Evolutionary conservation across 2,797 vertebrate genomes (phyloP), one percentile per base, ranked within the genome.

Genomic region (Tarsius wallacei): DNA sequence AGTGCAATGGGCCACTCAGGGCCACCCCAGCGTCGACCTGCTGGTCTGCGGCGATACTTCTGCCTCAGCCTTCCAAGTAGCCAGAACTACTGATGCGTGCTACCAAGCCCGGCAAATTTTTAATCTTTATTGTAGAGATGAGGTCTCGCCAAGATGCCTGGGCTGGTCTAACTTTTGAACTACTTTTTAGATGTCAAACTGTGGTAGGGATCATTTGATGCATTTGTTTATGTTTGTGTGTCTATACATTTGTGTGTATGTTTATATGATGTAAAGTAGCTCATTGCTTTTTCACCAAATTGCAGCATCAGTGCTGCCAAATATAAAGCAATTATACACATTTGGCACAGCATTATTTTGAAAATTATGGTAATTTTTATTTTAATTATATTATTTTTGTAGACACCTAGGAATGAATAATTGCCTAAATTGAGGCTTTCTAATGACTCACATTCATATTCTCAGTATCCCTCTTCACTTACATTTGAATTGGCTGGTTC

Each of bases 351-450:
- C 33, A n/a, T 2, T 61, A 91, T 66, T 88, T 95, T 73, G 59
- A 53, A 2, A 78, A n/a, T 68, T 90, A 22, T 12, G 76, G 14
- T 28, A 31, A 83, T 51, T 76, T 0, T 73, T 49, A 91, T 78
- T 89, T 89, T 81, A 86, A 86, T 49, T 68, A 7, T 36, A 61
- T 78, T 15, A n/a, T 77, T 91, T 95, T 63, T 76, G 0, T 33
- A 59, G 49, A 78, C 74, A 87, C 6, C 13, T 90, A 84, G 33
- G 92, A 61, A 88, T 88, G 19, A 82, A 33, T 74, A 88, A 63
- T 90, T 85, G 7, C 42, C 15, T 87, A 83, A 87, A 36, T 59
- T 84, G 63, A 85, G 49, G 24, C 24, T 49, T 16, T 94, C 7
- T 89, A 83, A 80, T 89, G 26, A 71, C 5, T 80, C 31, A 47